Percentiles rank a stretch among this genome's conserved stretches.
Conservation (phyloP, 1,140 invertebrate genomes). For the Pissodes strobi region DNA sequence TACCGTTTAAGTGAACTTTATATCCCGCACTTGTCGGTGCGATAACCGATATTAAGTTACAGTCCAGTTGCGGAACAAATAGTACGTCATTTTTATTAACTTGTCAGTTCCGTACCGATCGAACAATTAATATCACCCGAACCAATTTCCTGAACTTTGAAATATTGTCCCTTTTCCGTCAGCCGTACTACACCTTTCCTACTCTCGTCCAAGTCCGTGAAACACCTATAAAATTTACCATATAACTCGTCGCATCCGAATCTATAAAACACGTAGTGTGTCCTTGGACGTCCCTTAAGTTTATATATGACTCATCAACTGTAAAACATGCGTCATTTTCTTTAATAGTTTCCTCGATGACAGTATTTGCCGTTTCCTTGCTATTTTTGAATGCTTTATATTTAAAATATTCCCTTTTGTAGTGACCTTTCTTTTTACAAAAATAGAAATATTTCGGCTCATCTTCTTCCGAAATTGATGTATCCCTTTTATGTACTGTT, state of each 20-base stretch:
- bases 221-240: too few relatives aligned
- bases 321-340: neutral
- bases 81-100: too few relatives aligned
- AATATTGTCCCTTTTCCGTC: neutral
- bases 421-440: constrained; percentile 12
- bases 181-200: too few relatives aligned
- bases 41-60: too few relatives aligned
- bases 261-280: too few relatives aligned
- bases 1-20: too few relatives aligned
- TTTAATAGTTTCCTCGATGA: neutral
- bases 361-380: neutral
- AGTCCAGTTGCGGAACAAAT: too few relatives aligned
- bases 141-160: too few relatives aligned
- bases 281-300: too few relatives aligned
- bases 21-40: neutral
- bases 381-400: constrained; percentile 12
- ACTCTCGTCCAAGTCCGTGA: too few relatives aligned
- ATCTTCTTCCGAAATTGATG: neutral
- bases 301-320: neutral
- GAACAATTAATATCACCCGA: neutral
- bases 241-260: too few relatives aligned
- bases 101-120: neutral
- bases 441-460: neutral
- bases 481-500: neutral
- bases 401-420: neutral